phyloP scores from a whole-genome alignment of 2,113 vertebrate species.

The Numenius arquata region DNA sequence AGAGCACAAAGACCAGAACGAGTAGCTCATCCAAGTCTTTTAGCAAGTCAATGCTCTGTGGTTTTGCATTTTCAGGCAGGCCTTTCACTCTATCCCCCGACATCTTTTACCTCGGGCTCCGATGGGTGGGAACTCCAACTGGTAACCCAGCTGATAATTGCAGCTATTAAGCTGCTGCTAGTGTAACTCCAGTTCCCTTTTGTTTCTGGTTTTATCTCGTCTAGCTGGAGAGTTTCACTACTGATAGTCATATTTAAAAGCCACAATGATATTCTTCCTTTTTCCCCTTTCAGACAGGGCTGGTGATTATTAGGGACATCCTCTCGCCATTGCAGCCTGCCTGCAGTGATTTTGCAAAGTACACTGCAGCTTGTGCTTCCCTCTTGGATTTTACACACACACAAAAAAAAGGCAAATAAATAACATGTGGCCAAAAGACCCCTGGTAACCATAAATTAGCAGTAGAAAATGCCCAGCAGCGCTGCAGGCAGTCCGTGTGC shows the following conservation, averaged over 20 bases:
- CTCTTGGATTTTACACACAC: conserved; percentile 5
- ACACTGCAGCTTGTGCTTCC: conserved; percentile 15
- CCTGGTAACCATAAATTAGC: background rate
- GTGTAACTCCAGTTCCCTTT: conserved; percentile 76
- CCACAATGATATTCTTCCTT: conserved; percentile 56
- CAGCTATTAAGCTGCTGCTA: conserved; percentile 77
- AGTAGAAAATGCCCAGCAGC: background rate
- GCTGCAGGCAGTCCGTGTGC: background rate
- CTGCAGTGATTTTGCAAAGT: conserved; percentile 30
- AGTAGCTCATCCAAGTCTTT: conserved; percentile 81
- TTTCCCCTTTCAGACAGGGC: conserved; percentile 19
- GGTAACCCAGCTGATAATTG: conserved; percentile 76
- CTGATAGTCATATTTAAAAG: conserved; percentile 77
- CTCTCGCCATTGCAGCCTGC: conserved; percentile 61
- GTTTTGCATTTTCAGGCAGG: conserved; percentile 73
- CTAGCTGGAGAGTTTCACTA: conserved; percentile 76
- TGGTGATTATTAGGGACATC: conserved; percentile 78
- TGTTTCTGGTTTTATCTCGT: conserved; percentile 82
- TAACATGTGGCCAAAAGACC: background rate
- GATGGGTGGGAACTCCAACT: conserved; percentile 75
- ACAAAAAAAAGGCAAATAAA: background rate
- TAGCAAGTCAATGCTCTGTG: conserved; percentile 81
- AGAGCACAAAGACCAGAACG: conserved; percentile 73
- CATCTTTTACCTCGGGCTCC: conserved; percentile 68
- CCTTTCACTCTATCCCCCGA: conserved; percentile 72